Evolutionary conservation across 2,113 vertebrate genomes (phyloP).

Genomic region (Spheniscus mendiculus): DNA sequence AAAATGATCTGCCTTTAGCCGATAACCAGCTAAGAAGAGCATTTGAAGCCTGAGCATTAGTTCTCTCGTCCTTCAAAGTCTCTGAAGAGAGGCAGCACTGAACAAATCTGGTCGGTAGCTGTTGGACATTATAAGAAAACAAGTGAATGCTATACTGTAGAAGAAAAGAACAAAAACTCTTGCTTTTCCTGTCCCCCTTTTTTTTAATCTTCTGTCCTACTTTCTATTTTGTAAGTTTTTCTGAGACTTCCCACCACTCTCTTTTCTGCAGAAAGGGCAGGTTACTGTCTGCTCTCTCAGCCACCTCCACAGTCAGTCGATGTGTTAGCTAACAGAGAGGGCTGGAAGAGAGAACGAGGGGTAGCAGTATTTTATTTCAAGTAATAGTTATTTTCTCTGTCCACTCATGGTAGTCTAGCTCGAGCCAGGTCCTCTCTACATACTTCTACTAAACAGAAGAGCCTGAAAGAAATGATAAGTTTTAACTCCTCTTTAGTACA

Average conservation of each 20-base stretch:
- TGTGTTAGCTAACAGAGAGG: not conserved
- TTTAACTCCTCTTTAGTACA: not conserved
- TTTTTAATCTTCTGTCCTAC: not conserved
- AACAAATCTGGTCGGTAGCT: not conserved
- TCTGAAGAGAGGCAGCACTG: not conserved
- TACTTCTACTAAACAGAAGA: not conserved
- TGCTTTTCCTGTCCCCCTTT: not conserved
- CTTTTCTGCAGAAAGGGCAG: not conserved
- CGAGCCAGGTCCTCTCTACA: not conserved
- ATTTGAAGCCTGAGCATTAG: not conserved
- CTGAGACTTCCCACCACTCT: not conserved
- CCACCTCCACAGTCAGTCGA: not conserved
- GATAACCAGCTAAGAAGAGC: not conserved
- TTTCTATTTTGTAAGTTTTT: slow-evolving; percentile 17
- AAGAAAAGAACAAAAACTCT: not conserved
- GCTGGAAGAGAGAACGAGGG: not conserved
- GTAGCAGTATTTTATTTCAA: not conserved
- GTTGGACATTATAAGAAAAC: slow-evolving; percentile 1
- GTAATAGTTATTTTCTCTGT: not conserved
- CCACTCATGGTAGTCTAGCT: not conserved
- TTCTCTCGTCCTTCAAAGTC: not conserved
- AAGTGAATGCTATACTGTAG: not conserved
- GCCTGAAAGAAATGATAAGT: not conserved
- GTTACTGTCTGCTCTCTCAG: not conserved
- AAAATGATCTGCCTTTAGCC: not conserved